Evolutionary conservation across 2,888 invertebrate genomes (phyloP).

Genomic region (Cyclophora punctaria): DNA sequence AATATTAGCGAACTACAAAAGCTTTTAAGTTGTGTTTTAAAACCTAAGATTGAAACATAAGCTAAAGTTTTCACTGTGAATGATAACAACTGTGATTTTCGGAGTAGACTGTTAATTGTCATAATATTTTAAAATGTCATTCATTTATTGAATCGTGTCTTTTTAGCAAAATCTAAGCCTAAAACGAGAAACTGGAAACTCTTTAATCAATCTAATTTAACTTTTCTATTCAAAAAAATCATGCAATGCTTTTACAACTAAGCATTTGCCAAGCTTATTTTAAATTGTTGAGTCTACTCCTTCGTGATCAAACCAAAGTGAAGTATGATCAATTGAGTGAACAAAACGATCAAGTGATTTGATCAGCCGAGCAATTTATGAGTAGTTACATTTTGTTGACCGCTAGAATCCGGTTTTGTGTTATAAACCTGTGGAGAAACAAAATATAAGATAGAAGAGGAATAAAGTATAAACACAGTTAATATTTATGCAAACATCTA

Average conservation of each 20-base stretch:
- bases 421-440: conserved; percentile 76
- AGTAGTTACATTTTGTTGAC: conserved; percentile 75
- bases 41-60: conserved; percentile 30
- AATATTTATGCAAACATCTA: conserved; percentile 46
- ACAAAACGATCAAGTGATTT: conserved; percentile 62
- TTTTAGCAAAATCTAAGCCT: conserved; percentile 40
- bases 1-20: conserved; percentile 37
- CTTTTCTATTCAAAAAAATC: conserved; percentile 42
- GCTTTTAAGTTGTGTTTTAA: conserved; percentile 35
- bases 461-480: conserved; percentile 41
- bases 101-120: conserved; percentile 37
- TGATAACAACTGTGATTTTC: conserved; percentile 18
- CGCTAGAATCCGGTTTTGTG: conserved; percentile 75
- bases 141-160: conserved; percentile 13
- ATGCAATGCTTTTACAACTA: conserved; percentile 56
- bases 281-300: conserved; percentile 57
- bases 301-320: conserved; percentile 65
- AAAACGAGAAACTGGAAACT: conserved; percentile 51
- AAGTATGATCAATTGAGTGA: conserved; percentile 66
- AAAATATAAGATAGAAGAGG: conserved; percentile 69
- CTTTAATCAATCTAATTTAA: conserved; percentile 19
- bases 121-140: neutral
- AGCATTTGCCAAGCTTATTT: conserved; percentile 57
- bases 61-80: conserved; percentile 23
- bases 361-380: conserved; percentile 63